Evolutionary conservation across 2,797 vertebrate genomes (phyloP).

Genomic region (Labroides dimidiatus): DNA sequence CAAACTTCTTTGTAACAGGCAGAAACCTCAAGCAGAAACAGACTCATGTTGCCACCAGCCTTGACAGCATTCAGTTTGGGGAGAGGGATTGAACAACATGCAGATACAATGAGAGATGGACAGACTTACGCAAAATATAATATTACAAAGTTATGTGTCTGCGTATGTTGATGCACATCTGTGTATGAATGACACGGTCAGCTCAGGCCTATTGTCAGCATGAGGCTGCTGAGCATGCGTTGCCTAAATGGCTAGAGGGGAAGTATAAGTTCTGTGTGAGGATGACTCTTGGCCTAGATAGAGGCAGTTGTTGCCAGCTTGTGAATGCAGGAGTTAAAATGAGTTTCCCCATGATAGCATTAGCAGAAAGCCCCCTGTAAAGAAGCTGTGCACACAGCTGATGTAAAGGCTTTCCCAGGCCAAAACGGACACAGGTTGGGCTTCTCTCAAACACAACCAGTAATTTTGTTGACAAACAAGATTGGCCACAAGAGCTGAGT

Average conservation of each 20-base stretch:
- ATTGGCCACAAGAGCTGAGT: background rate
- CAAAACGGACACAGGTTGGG: slow-evolving; percentile 11
- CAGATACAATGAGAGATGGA: too few species aligned
- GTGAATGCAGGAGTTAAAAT: slow-evolving; percentile 8
- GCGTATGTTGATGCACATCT: too few species aligned
- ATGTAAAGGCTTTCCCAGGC: slow-evolving; percentile 12
- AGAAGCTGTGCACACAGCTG: slow-evolving; percentile 30
- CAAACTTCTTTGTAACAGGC: too few species aligned
- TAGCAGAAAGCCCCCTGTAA: background rate
- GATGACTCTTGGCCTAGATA: background rate
- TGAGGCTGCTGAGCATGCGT: too few species aligned
- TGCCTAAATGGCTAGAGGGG: background rate
- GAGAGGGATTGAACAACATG: too few species aligned
- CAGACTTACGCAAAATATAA: too few species aligned
- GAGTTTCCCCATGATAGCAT: slow-evolving; percentile 2
- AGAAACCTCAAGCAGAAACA: too few species aligned
- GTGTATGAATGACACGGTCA: background rate
- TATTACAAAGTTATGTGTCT: too few species aligned
- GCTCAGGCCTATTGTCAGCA: background rate
- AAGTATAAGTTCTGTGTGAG: background rate
- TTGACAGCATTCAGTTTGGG: too few species aligned
- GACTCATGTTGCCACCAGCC: too few species aligned
- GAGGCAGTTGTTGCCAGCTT: slow-evolving; percentile 9
- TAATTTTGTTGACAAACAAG: background rate
- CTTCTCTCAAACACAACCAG: background rate